Conservation (phyloP, 2,888 invertebrate genomes). For the Leptopilina myrica region DNA sequence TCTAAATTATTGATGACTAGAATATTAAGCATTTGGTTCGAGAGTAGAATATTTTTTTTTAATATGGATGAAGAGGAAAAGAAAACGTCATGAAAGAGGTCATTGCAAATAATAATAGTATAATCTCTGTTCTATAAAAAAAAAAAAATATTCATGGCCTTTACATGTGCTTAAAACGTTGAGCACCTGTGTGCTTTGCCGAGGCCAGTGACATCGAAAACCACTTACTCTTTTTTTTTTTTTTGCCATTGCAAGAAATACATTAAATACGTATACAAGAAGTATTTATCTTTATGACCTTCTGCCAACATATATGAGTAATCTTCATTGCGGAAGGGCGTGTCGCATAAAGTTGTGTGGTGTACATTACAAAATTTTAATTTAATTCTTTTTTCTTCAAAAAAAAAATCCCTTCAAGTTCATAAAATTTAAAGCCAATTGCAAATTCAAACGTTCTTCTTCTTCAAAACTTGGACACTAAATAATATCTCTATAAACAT, state of each 20-base stretch:
- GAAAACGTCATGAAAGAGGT: background rate
- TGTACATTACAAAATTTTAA: too few relatives aligned
- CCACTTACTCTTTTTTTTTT: conserved; percentile 23
- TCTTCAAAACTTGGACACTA: too few relatives aligned
- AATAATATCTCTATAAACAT: too few relatives aligned
- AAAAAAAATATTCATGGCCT: background rate
- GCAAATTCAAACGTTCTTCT: too few relatives aligned
- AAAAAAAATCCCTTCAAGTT: too few relatives aligned
- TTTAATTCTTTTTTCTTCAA: too few relatives aligned
- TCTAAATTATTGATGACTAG: too few relatives aligned
- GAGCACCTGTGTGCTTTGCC: conserved; percentile 2
- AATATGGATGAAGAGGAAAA: too few relatives aligned
- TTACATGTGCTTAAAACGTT: background rate
- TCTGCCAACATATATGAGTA: conserved; percentile 16
- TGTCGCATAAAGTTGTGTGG: background rate
- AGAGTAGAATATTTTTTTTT: too few relatives aligned
- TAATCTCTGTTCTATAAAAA: background rate
- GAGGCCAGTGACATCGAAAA: conserved; percentile 34
- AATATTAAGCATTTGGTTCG: too few relatives aligned
- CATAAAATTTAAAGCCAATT: too few relatives aligned
- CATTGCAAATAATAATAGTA: background rate
- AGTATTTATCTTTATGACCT: conserved; percentile 32
- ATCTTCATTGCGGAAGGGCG: conserved; percentile 34
- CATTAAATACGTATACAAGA: conserved; percentile 7
- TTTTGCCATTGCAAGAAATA: conserved; percentile 20